These are phyloP conservation scores for Podarcis muralis DNA, from an alignment of 2,113 vertebrate genomes.

Conservation along the genomic window DNA sequence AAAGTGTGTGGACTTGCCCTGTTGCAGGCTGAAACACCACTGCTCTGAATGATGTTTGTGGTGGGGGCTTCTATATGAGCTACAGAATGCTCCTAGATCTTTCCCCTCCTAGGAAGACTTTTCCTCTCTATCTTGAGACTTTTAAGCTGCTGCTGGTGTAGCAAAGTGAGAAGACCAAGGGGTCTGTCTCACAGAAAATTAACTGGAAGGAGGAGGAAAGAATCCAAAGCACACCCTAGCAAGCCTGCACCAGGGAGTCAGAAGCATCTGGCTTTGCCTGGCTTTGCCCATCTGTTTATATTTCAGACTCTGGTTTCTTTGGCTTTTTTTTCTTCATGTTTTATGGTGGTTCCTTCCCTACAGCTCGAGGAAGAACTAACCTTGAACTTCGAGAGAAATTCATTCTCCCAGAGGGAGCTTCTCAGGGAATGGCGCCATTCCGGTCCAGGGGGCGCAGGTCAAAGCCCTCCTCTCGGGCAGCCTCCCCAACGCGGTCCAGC, in stretches of 20 bases:
- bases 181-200: fast-evolving
- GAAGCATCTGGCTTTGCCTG: background rate
- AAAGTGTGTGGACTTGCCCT: background rate
- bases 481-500: constrained; percentile 93
- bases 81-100: background rate
- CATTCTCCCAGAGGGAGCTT: constrained; percentile 93
- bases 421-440: constrained; percentile 94
- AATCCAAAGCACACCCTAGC: background rate
- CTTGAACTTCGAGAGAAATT: constrained; percentile 97
- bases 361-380: constrained; percentile 97
- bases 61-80: background rate
- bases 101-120: too few relatives aligned
- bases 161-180: background rate
- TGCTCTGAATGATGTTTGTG: background rate
- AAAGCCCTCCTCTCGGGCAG: constrained; percentile 93
- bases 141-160: background rate
- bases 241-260: background rate
- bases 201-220: background rate
- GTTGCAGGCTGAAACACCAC: background rate
- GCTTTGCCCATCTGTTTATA: background rate
- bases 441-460: constrained; percentile 92
- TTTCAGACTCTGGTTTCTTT: background rate
- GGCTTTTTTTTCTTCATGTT: background rate
- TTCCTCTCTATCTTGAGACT: background rate
- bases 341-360: constrained; percentile 8